Conservation (phyloP, 2,797 vertebrate species). For the Anguilla anguilla region DNA sequence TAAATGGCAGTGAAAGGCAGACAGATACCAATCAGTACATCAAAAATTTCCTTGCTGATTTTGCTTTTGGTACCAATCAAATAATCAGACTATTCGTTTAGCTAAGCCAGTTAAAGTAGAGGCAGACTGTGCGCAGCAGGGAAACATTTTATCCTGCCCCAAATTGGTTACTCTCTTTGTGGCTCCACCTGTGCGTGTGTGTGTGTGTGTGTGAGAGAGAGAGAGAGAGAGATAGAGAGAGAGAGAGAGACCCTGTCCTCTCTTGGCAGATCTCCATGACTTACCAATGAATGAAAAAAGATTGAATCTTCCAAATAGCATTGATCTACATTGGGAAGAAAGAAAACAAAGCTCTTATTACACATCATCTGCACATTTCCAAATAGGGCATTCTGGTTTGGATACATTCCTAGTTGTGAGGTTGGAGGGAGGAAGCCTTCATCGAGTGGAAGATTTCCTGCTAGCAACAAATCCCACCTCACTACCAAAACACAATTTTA, state of each 20-base stretch:
- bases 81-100: not conserved
- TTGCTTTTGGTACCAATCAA: not conserved
- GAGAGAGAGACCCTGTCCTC: too few relatives aligned
- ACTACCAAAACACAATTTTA: not conserved
- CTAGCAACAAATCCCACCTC: not conserved
- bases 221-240: not conserved
- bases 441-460: not conserved
- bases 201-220: not conserved
- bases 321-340: not conserved
- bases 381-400: not conserved
- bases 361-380: not conserved
- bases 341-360: not conserved
- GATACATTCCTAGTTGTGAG: not conserved
- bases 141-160: not conserved
- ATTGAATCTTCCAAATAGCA: not conserved
- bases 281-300: not conserved
- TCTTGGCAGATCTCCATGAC: not conserved
- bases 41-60: not conserved
- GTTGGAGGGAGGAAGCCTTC: not conserved
- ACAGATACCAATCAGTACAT: not conserved
- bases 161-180: not conserved
- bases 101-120: not conserved
- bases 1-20: constrained; percentile 2
- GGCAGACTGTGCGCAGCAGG: not conserved
- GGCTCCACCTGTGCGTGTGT: not conserved